Conservation (phyloP, 1,140 invertebrate species). For the Tetragnatha versicolor region DNA sequence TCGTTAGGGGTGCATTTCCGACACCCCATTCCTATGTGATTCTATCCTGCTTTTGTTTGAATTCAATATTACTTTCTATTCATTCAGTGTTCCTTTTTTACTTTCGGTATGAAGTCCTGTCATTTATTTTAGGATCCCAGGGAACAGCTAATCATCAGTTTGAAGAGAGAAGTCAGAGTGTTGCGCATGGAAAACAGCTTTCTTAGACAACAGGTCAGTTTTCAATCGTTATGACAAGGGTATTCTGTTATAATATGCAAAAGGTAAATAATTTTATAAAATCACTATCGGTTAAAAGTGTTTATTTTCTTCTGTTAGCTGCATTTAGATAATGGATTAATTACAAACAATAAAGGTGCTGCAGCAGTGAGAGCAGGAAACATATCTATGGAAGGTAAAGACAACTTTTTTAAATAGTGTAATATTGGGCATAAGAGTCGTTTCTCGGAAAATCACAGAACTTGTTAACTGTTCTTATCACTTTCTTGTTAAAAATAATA, state of each 20-base stretch:
- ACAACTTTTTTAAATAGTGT: background rate
- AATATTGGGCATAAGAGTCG: background rate
- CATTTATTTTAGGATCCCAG: slow-evolving; percentile 77
- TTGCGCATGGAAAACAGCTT: slow-evolving; percentile 92
- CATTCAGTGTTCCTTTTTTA: background rate
- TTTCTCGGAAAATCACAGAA: background rate
- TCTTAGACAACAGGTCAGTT: slow-evolving; percentile 71
- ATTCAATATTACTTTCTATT: background rate
- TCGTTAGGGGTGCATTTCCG: no score
- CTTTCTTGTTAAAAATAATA: background rate
- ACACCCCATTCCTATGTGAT: no score
- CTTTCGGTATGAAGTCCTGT: background rate
- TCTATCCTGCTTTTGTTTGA: no score
- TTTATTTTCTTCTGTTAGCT: slow-evolving; percentile 3
- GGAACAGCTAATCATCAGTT: slow-evolving; percentile 86
- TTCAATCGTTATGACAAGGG: slow-evolving; percentile 58
- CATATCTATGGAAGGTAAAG: slow-evolving; percentile 20
- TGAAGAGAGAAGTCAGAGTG: slow-evolving; percentile 87
- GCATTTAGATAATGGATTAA: slow-evolving; percentile 38
- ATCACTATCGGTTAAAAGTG: background rate
- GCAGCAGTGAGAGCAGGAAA: slow-evolving; percentile 6
- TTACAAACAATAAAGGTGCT: slow-evolving; percentile 40
- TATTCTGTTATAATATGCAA: slow-evolving; percentile 56
- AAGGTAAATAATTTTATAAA: slow-evolving; percentile 52
- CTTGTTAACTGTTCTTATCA: background rate